These are phyloP conservation scores for Olivierus martensii DNA, from an alignment of 1,140 invertebrate species.

Conservation along the genomic window DNA sequence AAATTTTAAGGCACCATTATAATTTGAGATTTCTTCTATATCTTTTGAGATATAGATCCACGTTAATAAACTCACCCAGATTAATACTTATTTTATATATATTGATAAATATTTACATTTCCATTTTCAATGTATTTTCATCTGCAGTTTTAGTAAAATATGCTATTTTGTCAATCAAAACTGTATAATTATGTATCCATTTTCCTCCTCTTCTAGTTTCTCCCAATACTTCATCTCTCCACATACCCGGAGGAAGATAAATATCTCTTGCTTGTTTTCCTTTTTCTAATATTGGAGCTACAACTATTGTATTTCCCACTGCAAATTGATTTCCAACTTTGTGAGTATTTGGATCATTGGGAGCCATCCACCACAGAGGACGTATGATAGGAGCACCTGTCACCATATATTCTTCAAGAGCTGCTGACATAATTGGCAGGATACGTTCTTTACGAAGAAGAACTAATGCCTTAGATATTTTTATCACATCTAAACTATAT, in stretches of 20 bases:
- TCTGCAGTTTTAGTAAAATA: conserved; percentile 43
- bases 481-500: conserved; percentile 63
- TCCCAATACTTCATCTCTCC: conserved; percentile 76
- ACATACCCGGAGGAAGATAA: conserved; percentile 72
- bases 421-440: conserved; percentile 30
- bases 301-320: conserved; percentile 76
- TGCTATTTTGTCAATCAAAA: conserved; percentile 60
- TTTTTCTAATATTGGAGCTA: conserved; percentile 68
- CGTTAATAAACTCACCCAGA: no score
- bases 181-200: conserved; percentile 75
- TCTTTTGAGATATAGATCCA: no score
- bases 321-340: conserved; percentile 75
- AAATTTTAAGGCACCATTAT: no score
- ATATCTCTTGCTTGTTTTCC: conserved; percentile 50
- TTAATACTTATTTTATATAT: no score
- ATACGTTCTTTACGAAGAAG: conserved; percentile 53
- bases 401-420: conserved; percentile 49
- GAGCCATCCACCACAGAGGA: conserved; percentile 83
- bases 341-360: conserved; percentile 59
- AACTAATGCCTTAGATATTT: conserved; percentile 60
- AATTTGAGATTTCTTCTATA: no score
- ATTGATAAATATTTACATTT: no score
- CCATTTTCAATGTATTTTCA: no score
- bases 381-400: conserved; percentile 69
- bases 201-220: conserved; percentile 68